These are phyloP conservation scores for Nyctereutes procyonoides DNA, from an alignment of 2,113 vertebrate species.

Conservation along the genomic window DNA sequence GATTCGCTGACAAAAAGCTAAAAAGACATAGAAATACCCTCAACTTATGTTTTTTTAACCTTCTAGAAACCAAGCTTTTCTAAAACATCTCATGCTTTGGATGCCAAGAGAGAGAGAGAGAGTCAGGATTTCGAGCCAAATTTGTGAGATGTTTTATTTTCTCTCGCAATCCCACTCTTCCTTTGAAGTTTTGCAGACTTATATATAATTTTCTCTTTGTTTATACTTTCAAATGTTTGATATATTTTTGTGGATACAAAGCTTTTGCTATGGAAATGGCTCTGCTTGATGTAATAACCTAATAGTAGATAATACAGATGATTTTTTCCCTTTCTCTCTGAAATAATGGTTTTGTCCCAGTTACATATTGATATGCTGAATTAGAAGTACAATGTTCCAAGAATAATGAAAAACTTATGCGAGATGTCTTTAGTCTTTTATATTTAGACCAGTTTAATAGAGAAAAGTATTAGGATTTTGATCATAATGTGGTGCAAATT, in stretches of 20 bases:
- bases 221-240: slow-evolving; percentile 58
- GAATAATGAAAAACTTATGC: slow-evolving; percentile 50
- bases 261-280: slow-evolving; percentile 43
- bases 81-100: not conserved
- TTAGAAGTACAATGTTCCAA: slow-evolving; percentile 22
- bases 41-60: not conserved
- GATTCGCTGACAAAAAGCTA: not conserved
- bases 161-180: not conserved
- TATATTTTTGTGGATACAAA: slow-evolving; percentile 18
- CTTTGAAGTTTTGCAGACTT: slow-evolving; percentile 50
- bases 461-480: not conserved
- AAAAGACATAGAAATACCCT: not conserved
- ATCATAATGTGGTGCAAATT: not conserved
- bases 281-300: slow-evolving; percentile 39
- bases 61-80: not conserved
- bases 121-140: not conserved
- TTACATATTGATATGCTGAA: slow-evolving; percentile 43
- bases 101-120: not conserved
- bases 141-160: slow-evolving; percentile 51
- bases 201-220: slow-evolving; percentile 22
- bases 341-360: slow-evolving; percentile 48
- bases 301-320: slow-evolving; percentile 23
- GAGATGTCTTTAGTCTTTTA: not conserved
- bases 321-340: slow-evolving; percentile 28
- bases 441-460: not conserved